Base-by-base conservation (phyloP, 2,113 vertebrate genomes). In the Vidua chalybeata region DNA sequence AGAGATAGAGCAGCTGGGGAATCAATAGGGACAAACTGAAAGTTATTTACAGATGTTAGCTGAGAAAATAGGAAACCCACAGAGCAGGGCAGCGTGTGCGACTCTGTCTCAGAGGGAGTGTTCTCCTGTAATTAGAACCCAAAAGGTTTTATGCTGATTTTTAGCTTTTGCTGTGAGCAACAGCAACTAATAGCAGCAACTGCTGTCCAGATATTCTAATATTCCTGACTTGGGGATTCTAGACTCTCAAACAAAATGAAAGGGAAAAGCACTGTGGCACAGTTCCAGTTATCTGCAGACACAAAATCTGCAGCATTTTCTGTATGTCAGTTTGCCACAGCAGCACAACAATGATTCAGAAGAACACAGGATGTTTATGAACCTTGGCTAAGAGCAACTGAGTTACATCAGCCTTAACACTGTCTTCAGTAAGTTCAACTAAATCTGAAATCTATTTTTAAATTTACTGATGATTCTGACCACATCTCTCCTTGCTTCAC, bases 1-100 rank as follows among this genome's bases (percentile, higher is more conserved):
- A 87, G 87, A 96, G 84, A 89, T 0, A 37, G 89, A 96, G 83
- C 92, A 96, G 94, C 90, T 94, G 92, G 64, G 64, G 93, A 96
- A 96, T 95, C 94, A 93, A 75, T 16, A 94, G 83, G 85, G 93
- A 95, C 94, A 96, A 89, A 92, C 86, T 84, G 83, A 78, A 94
- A 95, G 92, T 94, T 96, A 96, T 82, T 97, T 95, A 96, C 93
- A 96, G 96, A 94, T 93, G 92, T 92, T 90, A 93, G 64, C 68
- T 1, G 21, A 86, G 86, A 95, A 96, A 93, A 90, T 43, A 55
- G 75, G 92, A 94, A 96, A 78, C 37, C 30, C 21, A 0, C 61
- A 84, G 80, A 95, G 90, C 85, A 54, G 76, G 62, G 62, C 35
- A 89, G 56, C 0, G 0, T 35, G 48, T 6, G 7, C 12, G 8